Percentiles rank a stretch among this genome's conserved stretches.
These are phyloP conservation scores for Parochlus steinenii DNA, from an alignment of 2,888 invertebrate genomes.

Conservation along the genomic window DNA sequence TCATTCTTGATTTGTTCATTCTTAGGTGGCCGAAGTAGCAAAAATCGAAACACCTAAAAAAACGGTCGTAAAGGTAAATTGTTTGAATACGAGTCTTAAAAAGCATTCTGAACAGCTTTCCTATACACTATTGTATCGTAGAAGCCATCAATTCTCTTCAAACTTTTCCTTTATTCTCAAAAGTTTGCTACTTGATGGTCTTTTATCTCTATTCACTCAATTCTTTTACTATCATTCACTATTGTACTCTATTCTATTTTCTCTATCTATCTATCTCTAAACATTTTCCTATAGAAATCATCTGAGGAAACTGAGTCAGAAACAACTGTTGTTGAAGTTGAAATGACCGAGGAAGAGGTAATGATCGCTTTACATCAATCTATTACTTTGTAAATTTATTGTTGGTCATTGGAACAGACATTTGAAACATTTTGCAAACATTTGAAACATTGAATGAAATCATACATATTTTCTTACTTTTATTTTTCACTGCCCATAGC, in stretches of 20 bases:
- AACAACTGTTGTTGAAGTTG: not conserved
- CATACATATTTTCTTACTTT: no score
- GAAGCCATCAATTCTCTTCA: not conserved
- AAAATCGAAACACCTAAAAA: slow-evolving; percentile 7
- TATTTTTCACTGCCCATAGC: no score
- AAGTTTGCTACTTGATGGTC: not conserved
- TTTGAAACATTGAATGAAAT: no score
- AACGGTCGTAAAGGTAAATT: slow-evolving; percentile 9
- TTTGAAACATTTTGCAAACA: no score
- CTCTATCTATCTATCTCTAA: slow-evolving; percentile 8
- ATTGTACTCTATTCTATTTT: slow-evolving; percentile 5
- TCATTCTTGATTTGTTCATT: no score
- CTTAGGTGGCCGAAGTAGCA: not conserved
- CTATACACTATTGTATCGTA: not conserved
- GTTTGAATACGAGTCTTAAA: not conserved
- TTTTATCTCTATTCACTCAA: not conserved
- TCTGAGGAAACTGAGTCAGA: slow-evolving; percentile 1
- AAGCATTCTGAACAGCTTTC: not conserved
- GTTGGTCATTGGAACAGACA: no score
- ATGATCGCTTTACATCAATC: no score
- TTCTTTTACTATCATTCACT: slow-evolving; percentile 2
- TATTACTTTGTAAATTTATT: no score
- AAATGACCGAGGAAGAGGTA: no score
- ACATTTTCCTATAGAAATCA: slow-evolving; percentile 3
- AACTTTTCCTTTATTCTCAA: not conserved